These are phyloP conservation scores for Momotus momota DNA, from an alignment of 2,797 vertebrate species.

Conservation along the genomic window DNA sequence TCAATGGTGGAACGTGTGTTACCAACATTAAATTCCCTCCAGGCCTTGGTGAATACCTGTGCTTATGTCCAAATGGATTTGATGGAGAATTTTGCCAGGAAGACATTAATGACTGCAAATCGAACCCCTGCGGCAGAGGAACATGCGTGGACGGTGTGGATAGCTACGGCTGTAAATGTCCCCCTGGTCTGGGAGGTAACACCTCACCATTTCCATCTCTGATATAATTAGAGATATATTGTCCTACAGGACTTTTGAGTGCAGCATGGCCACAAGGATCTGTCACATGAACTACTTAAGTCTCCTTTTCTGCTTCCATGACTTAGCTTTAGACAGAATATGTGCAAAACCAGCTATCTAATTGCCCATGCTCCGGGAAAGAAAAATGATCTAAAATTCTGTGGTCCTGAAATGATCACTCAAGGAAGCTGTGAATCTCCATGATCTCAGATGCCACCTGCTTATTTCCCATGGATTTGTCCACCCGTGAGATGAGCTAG, in stretches of 20 bases:
- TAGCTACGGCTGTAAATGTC: constrained; percentile 40
- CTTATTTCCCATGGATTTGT: background rate
- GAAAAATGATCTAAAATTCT: background rate
- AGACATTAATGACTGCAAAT: constrained; percentile 61
- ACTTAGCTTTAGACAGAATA: background rate
- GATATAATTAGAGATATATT: background rate
- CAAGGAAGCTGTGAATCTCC: background rate
- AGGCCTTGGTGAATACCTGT: constrained; percentile 85
- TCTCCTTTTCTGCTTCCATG: background rate
- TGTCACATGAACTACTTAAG: background rate
- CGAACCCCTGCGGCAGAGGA: constrained; percentile 14
- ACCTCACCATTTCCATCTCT: background rate
- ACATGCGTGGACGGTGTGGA: background rate
- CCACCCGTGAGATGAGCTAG: background rate
- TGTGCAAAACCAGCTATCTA: background rate
- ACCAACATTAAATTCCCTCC: constrained; percentile 83
- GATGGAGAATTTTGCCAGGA: constrained; percentile 80
- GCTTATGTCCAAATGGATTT: constrained; percentile 79
- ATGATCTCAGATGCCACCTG: background rate
- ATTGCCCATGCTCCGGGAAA: background rate
- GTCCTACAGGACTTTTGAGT: background rate
- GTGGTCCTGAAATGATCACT: background rate
- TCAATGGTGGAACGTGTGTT: constrained; percentile 78
- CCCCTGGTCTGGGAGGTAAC: constrained; percentile 58
- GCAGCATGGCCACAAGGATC: background rate